Conservation (phyloP, 2,797 vertebrate species). For the Chaenodraco wilsoni region DNA sequence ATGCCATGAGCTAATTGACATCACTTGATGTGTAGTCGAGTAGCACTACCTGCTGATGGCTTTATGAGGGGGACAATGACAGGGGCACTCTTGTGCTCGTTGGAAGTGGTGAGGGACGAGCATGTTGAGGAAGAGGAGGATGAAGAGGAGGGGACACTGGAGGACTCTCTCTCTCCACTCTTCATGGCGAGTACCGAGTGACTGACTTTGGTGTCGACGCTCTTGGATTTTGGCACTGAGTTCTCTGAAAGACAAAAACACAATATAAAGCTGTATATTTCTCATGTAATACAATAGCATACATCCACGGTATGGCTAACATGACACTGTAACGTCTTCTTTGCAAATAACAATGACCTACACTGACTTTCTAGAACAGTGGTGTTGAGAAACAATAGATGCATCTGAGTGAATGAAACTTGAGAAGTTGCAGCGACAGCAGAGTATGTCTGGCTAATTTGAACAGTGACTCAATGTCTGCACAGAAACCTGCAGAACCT, state of each 20-base stretch:
- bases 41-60: slow-evolving; percentile 92
- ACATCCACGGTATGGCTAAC: slow-evolving; percentile 2
- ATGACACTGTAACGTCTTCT: slow-evolving; percentile 39
- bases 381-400: slow-evolving; percentile 47
- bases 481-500: slow-evolving; percentile 64
- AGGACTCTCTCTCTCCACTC: slow-evolving; percentile 89
- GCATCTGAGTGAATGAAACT: slow-evolving; percentile 62
- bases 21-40: background rate
- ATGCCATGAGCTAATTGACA: background rate
- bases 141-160: slow-evolving; percentile 76
- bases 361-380: slow-evolving; percentile 11
- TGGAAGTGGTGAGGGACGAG: slow-evolving; percentile 81
- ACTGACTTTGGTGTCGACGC: slow-evolving; percentile 86
- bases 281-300: background rate
- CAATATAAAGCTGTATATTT: background rate
- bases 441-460: slow-evolving; percentile 37
- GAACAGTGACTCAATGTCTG: slow-evolving; percentile 65
- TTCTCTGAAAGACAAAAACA: slow-evolving; percentile 87
- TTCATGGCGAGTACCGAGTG: slow-evolving; percentile 89
- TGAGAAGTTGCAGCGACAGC: slow-evolving; percentile 34
- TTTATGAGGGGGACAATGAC: slow-evolving; percentile 98
- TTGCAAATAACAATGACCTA: slow-evolving; percentile 22
- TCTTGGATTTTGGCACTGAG: slow-evolving; percentile 93
- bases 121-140: slow-evolving; percentile 87
- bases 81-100: slow-evolving; percentile 92